A percentile compares a stretch with the other conserved stretches of the same genome.
These are phyloP conservation scores for Agrochola lota DNA, from an alignment of 2,888 invertebrate genomes.

Conservation along the genomic window DNA sequence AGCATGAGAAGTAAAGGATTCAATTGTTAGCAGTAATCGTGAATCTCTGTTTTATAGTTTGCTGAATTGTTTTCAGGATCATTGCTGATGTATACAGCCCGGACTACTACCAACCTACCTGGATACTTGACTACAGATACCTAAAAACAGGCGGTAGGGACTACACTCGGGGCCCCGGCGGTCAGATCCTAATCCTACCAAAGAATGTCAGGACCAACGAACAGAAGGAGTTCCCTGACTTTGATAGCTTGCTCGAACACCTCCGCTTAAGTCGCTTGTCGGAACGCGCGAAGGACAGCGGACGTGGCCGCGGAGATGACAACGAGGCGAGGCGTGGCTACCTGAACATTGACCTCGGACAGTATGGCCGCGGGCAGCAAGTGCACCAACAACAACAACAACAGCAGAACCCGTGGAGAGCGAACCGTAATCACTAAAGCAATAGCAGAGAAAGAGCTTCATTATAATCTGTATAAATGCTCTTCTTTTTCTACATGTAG, in stretches of 20 bases:
- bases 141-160: constrained; percentile 83
- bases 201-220: constrained; percentile 74
- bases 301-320: constrained; percentile 38
- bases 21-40: not conserved
- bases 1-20: not conserved
- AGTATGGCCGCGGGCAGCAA: constrained; percentile 41
- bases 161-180: constrained; percentile 83
- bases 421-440: constrained; percentile 24
- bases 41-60: not conserved
- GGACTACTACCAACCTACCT: constrained; percentile 81
- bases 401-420: constrained; percentile 36
- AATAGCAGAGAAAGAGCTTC: not conserved
- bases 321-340: constrained; percentile 36
- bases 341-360: constrained; percentile 7
- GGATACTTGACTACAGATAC: constrained; percentile 85
- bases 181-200: constrained; percentile 84
- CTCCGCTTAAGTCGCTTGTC: constrained; percentile 76
- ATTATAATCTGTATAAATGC: not conserved
- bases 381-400: constrained; percentile 24
- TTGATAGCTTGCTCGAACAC: constrained; percentile 81
- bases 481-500: not conserved
- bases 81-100: constrained; percentile 81
- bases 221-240: constrained; percentile 77
- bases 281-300: constrained; percentile 54
- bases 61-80: constrained; percentile 72